phyloP scores from a whole-genome alignment of 92 coral and sea anemone species.

The Umimayanthus kanabou region DNA sequence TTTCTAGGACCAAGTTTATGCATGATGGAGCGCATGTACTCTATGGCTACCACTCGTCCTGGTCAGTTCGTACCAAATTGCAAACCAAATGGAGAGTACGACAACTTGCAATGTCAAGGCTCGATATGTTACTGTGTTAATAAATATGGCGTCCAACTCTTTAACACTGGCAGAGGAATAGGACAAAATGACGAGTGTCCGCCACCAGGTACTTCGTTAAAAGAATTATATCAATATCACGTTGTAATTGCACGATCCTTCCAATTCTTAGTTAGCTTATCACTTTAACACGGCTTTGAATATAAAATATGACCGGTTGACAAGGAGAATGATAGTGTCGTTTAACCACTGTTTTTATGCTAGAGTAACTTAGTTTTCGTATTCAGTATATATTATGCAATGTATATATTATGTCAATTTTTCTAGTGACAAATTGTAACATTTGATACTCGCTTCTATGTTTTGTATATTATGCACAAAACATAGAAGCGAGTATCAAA shows the following conservation, averaged over 20 bases:
- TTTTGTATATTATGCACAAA: too few relatives aligned
- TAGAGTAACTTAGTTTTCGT: too few relatives aligned
- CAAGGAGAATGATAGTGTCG: too few relatives aligned
- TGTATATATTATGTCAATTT: too few relatives aligned
- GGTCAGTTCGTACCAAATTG: conserved; percentile 81
- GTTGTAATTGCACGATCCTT: neutral
- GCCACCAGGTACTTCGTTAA: conserved; percentile 20
- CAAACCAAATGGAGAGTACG: conserved; percentile 75
- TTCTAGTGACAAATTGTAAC: too few relatives aligned
- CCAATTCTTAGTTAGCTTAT: too few relatives aligned
- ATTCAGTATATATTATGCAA: too few relatives aligned
- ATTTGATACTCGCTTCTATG: too few relatives aligned
- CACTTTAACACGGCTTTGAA: neutral
- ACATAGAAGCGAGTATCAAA: too few relatives aligned
- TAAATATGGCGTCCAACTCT: conserved; percentile 26
- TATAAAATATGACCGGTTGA: too few relatives aligned
- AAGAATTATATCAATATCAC: neutral
- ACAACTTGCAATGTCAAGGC: conserved; percentile 76
- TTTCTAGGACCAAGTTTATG: conserved; percentile 31
- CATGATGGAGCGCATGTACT: conserved; percentile 2
- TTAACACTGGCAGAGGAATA: conserved; percentile 20
- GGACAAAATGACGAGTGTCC: conserved; percentile 11
- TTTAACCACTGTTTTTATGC: too few relatives aligned
- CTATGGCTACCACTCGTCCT: conserved; percentile 17
- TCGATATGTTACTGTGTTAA: conserved; percentile 77